A percentile compares a stretch with the other conserved stretches of the same genome.
These are phyloP conservation scores for Cuculus canorus DNA, from an alignment of 2,797 vertebrate species.

Conservation along the genomic window DNA sequence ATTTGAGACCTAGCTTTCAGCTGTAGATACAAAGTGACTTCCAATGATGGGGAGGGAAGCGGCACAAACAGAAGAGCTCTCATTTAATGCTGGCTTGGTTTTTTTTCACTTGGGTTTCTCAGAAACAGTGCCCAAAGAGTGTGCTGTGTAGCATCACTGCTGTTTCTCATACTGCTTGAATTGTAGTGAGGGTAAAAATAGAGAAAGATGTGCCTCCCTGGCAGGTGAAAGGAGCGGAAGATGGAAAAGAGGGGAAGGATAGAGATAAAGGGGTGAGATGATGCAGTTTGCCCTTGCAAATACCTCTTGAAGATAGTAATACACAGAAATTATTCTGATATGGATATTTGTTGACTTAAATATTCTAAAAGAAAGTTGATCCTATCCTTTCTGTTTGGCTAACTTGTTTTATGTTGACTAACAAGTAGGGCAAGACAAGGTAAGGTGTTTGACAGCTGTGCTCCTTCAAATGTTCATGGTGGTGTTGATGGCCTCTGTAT, in stretches of 20 bases:
- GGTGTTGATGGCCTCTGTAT: background rate
- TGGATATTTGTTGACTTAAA: background rate
- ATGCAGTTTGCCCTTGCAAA: background rate
- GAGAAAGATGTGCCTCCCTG: rapidly evolving
- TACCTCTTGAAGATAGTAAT: background rate
- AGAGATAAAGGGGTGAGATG: background rate
- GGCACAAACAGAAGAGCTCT: background rate
- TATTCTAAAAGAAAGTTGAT: background rate
- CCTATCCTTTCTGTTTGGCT: background rate
- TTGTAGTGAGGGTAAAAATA: background rate
- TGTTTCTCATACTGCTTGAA: background rate
- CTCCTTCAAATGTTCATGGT: background rate
- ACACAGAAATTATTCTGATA: background rate
- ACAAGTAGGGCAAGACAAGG: background rate
- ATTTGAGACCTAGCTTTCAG: background rate
- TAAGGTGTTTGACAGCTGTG: background rate
- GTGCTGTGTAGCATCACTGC: background rate
- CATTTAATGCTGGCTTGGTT: background rate
- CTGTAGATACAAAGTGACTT: background rate
- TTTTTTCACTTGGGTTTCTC: background rate
- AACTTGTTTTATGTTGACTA: background rate
- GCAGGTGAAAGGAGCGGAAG: background rate
- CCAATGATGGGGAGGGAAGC: background rate
- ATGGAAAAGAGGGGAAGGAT: background rate
- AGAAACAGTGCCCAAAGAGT: background rate